Evolutionary conservation across 2,113 vertebrate species (phyloP), one percentile per base, ranked within the genome.

Genomic region (Dendrocopos noguchii): DNA sequence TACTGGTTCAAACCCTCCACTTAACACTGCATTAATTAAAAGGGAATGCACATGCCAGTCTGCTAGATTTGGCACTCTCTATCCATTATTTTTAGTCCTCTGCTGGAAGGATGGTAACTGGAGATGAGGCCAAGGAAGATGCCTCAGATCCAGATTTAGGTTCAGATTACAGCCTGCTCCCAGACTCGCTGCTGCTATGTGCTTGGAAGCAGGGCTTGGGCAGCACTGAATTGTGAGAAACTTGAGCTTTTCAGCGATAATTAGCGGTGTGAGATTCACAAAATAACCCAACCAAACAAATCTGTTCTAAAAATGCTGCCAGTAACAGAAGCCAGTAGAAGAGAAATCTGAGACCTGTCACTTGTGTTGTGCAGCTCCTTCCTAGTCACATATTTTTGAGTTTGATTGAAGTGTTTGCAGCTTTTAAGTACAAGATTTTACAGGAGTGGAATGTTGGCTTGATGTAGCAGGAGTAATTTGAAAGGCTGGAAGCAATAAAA

Each of bases 391-490:
- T 63, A 25, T 6, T 19, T 87, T 91, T 70, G 27, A 56, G 20
- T 76, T 91, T 89, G 6, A 56, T 88, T 89, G 52, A 87, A 89
- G 20, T 66, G 28, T 76, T 76, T 73, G 27, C 64, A 79, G 55
- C 34, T 63, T 34, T 53, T 91, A 85, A 80, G 29, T 31, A 11
- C 56, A 85, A 87, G 80, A 77, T 63, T 89, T 92, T 94, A 47
- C 52, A 76, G n/a, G 27, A 95, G 14, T 25, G 10, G 31, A 89
- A 57, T 1, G 1, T 46, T 46, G 81, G 24, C 20, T 76, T 92
- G 63, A 55, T 52, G 39, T 42, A 79, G 39, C 27, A 66, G 46
- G 34, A 82, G 46, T 66, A 52, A 82, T 91, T 71, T 77, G 36
- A 83, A 93, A 77, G 42, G 16, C 34, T 74, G 15, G 65, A 84